Evolutionary conservation across 2,888 invertebrate genomes (phyloP).

Genomic region (Emmelina monodactyla): DNA sequence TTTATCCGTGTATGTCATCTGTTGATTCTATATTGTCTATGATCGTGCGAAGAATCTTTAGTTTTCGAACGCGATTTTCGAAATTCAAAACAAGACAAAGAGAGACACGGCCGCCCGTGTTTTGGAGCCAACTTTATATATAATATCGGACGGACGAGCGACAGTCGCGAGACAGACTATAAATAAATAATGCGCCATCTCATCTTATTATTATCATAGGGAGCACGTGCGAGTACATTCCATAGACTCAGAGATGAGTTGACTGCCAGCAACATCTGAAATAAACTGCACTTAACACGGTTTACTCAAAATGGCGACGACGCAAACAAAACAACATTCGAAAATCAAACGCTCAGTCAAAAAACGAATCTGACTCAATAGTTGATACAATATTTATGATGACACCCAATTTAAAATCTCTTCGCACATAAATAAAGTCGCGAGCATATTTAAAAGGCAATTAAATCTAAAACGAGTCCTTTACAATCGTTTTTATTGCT

Average conservation of each 20-base stretch:
- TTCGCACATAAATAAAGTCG: constrained; percentile 17
- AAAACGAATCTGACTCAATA: background rate
- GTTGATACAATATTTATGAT: background rate
- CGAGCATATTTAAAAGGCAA: constrained; percentile 31
- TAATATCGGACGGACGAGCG: constrained; percentile 55
- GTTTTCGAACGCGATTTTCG: too few relatives aligned
- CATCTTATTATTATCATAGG: constrained; percentile 63
- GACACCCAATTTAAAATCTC: constrained; percentile 9
- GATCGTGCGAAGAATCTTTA: too few relatives aligned
- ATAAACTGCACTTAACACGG: constrained; percentile 15
- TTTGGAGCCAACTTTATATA: constrained; percentile 23
- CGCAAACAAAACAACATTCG: constrained; percentile 8
- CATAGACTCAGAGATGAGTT: constrained; percentile 20
- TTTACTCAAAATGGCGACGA: constrained; percentile 2
- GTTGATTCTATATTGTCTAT: too few relatives aligned
- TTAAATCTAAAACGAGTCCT: constrained; percentile 34
- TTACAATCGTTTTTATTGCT: constrained; percentile 27
- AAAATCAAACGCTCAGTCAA: background rate
- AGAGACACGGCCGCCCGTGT: constrained; percentile 22
- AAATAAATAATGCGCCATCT: constrained; percentile 66
- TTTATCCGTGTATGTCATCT: too few relatives aligned
- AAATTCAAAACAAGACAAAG: constrained; percentile 28
- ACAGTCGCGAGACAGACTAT: constrained; percentile 63
- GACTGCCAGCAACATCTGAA: constrained; percentile 10
- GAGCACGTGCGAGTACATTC: constrained; percentile 61